phyloP scores from a whole-genome alignment of 1,140 invertebrate species.

The Notospermus geniculatus region DNA sequence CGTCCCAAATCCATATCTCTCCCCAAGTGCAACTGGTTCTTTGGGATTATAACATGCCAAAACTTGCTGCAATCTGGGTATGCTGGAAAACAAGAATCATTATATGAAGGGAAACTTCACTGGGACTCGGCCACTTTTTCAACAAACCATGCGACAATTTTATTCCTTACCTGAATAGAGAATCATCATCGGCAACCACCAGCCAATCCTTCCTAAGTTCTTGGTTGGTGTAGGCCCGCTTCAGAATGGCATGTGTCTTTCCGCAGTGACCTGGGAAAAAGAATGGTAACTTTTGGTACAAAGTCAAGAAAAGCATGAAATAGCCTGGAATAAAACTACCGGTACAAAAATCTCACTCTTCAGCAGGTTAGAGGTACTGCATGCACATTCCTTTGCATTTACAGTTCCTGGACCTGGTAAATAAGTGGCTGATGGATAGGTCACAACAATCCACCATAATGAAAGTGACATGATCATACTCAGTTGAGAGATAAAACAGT shows the following conservation, averaged over 20 bases:
- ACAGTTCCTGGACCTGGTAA: no score
- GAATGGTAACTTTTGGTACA: no score
- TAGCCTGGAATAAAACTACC: no score
- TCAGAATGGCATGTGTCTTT: conserved; percentile 79
- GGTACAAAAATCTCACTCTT: no score
- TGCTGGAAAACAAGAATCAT: conserved; percentile 53
- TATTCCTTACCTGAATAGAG: conserved; percentile 74
- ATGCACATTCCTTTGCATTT: no score
- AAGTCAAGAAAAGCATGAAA: no score
- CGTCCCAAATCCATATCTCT: conserved; percentile 77
- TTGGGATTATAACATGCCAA: conserved; percentile 68
- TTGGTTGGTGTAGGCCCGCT: conserved; percentile 61
- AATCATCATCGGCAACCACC: conserved; percentile 84
- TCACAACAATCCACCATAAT: no score
- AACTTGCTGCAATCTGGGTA: conserved; percentile 63
- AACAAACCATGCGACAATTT: neutral
- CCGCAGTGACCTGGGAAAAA: conserved; percentile 69
- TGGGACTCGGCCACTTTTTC: neutral
- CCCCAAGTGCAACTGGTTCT: conserved; percentile 68
- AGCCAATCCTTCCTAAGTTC: conserved; percentile 69
- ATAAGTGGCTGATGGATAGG: no score
- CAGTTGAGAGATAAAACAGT: neutral
- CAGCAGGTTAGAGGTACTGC: no score
- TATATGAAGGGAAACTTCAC: neutral
- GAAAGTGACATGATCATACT: neutral